phyloP scores from a whole-genome alignment of 2,797 vertebrate species.

The Gymnocypris eckloni region DNA sequence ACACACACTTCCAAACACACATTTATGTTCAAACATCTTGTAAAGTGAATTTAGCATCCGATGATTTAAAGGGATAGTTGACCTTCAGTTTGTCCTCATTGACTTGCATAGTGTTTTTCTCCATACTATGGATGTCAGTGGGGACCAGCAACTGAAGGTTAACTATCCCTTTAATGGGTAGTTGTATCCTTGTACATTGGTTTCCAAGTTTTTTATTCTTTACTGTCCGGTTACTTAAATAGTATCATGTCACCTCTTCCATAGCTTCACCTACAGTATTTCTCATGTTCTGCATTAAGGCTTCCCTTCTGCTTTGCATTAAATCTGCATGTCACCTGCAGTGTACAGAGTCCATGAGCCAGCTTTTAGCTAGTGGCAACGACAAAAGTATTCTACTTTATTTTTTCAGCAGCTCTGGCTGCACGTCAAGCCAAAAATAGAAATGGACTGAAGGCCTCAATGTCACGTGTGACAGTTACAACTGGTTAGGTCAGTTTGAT shows the following conservation, averaged over 20 bases:
- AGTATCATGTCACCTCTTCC: not conserved
- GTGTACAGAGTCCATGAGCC: not conserved
- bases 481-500: constrained; percentile 11
- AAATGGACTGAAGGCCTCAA: not conserved
- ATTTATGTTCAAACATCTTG: too few species aligned
- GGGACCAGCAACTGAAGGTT: too few species aligned
- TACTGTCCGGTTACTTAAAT: not conserved
- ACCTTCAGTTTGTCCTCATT: too few species aligned
- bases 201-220: not conserved
- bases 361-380: constrained; percentile 9
- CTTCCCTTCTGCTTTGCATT: not conserved
- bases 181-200: not conserved
- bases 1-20: too few species aligned
- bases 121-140: too few species aligned
- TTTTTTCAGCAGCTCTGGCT: constrained; percentile 9
- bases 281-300: not conserved
- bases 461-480: not conserved
- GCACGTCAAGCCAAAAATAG: constrained; percentile 25
- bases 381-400: not conserved
- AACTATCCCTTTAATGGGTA: not conserved
- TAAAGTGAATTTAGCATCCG: too few species aligned
- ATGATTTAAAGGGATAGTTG: not conserved
- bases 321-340: not conserved
- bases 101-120: too few species aligned
- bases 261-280: not conserved